Evolutionary conservation across 2,797 vertebrate genomes (phyloP), one percentile per base, ranked within the genome.

Genomic region (Eupleurogrammus muticus): DNA sequence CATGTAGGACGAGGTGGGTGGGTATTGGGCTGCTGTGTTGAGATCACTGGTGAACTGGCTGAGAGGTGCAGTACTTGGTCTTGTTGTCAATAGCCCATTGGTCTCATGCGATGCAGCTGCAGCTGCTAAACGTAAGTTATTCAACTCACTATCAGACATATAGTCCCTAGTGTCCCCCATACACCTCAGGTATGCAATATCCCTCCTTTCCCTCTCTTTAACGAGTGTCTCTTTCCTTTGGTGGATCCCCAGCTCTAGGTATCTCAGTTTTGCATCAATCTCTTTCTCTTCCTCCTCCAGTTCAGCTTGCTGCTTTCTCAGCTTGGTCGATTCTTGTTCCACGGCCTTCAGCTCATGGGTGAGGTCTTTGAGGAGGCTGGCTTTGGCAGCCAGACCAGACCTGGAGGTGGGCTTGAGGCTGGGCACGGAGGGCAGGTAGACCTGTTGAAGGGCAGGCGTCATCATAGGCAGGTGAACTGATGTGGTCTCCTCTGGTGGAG

Each of bases 211-310:
- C 32, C 96, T 92, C 67, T 99, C 98, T 85, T 98, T 99, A 77
- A 97, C 95, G 83, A 99, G 81, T 0, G 97, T 97, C 81, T 99
- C 98, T 87, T 99, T 99, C 84, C 98, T 95, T 71, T 98, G 97
- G 49, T 96, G 96, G 88, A 99, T 99, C 38, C 98, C 98, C 87
- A 98, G 89, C 90, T 99, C 98, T 73, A 99, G 81, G 87, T 99
- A 99, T 90, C 98, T 96, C 75, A 99, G 93, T 90, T 98, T 99
- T 84, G 98, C 97, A 17, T 99, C 98, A 0, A 99, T 99, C 87
- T 99, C 98, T 84, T 99, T 99, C 89, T 99, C 98, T 72, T 99
- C 98, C 70, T 99, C 98, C 0, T 99, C 98, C 79, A 99, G 92
- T 90, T 99, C 98, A 0, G 97, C 97, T 90, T 99, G 98, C 87